Percentiles rank a stretch among this genome's conserved stretches.
phyloP scores from a whole-genome alignment of 2,888 invertebrate genomes.

The Andrena dorsata region DNA sequence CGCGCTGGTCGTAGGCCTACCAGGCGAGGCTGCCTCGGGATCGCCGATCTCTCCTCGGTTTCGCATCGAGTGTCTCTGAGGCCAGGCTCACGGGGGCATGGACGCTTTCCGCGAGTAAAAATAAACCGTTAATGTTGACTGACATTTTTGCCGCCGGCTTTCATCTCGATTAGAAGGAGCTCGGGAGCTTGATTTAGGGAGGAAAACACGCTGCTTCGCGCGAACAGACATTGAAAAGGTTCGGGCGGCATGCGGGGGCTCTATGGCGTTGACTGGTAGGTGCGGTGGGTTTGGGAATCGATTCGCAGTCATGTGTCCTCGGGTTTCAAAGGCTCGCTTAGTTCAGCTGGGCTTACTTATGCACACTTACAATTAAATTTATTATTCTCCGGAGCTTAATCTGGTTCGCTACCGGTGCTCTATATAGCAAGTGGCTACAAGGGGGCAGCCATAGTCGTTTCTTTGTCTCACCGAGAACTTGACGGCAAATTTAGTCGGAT shows the following conservation, averaged over 20 bases:
- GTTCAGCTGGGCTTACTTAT: not conserved
- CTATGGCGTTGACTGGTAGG: not conserved
- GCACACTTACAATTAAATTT: not conserved
- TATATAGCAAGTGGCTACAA: constrained; percentile 26
- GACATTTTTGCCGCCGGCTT: constrained; percentile 36
- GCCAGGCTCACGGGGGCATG: not conserved
- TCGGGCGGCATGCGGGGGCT: not conserved
- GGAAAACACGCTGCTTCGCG: not conserved
- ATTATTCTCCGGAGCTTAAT: not conserved
- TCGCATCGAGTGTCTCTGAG: constrained; percentile 21
- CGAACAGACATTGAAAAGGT: not conserved
- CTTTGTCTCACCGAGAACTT: constrained; percentile 59
- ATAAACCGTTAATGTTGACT: constrained; percentile 51
- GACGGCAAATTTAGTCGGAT: constrained; percentile 54
- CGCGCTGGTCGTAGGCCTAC: not conserved
- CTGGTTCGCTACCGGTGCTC: not conserved
- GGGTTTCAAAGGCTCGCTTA: not conserved
- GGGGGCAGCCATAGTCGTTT: constrained; percentile 32
- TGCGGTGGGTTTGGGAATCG: not conserved
- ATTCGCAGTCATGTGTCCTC: not conserved
- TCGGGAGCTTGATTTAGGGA: not conserved
- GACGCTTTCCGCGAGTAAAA: constrained; percentile 51
- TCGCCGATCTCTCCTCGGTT: constrained; percentile 21
- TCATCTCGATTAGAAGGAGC: constrained; percentile 13
- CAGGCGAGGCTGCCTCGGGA: not conserved